Evolutionary conservation across 92 coral and sea anemone genomes (phyloP).

Genomic region (Epizoanthus rinbou): DNA sequence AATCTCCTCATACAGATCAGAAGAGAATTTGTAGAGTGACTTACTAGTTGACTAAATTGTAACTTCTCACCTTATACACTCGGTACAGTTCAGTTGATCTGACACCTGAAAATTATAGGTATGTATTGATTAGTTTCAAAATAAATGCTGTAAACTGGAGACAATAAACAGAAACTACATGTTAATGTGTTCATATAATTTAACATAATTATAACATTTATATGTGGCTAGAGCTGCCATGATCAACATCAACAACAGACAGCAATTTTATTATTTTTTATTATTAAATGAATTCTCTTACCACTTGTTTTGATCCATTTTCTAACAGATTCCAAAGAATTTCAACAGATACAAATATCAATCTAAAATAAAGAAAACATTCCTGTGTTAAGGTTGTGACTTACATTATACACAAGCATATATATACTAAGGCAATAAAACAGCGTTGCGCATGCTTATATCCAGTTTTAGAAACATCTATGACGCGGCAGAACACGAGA

Average conservation of each 20-base stretch:
- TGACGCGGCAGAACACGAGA: too few species aligned
- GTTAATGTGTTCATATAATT: not conserved
- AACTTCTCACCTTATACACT: conserved; percentile 75
- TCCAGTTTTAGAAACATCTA: too few species aligned
- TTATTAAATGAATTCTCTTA: conserved; percentile 1
- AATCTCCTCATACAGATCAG: not conserved
- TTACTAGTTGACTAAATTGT: not conserved
- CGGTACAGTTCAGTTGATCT: conserved; percentile 84
- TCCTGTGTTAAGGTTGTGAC: not conserved
- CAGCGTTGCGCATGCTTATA: too few species aligned
- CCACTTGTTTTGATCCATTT: conserved; percentile 89
- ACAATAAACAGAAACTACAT: not conserved
- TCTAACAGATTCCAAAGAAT: conserved; percentile 94
- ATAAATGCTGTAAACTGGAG: not conserved
- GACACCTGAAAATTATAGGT: conserved; percentile 65
- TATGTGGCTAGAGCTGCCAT: too few species aligned
- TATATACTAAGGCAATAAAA: too few species aligned
- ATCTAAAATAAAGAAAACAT: conserved; percentile 44
- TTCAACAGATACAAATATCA: conserved; percentile 85
- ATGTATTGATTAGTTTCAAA: not conserved
- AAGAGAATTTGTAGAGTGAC: not conserved
- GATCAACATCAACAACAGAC: not conserved
- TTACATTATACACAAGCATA: too few species aligned
- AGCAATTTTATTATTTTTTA: not conserved
- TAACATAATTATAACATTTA: too few species aligned